phyloP scores from a whole-genome alignment of 2,113 vertebrate species.

The Conger conger region DNA sequence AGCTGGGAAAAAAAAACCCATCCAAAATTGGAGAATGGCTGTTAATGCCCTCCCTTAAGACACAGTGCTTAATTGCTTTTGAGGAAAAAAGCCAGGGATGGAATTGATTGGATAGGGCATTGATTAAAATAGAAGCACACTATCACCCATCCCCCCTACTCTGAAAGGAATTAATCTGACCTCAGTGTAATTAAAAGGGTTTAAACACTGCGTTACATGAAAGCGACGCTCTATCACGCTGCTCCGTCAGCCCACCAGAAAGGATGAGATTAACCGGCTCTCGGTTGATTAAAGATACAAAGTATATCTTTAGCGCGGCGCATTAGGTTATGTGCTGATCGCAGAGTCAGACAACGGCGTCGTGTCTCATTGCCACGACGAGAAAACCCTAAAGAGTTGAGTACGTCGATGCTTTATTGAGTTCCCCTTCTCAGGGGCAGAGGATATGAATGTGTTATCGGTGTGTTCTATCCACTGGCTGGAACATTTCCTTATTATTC shows the following conservation, averaged over 20 bases:
- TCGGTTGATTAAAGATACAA: neutral
- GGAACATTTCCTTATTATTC: neutral
- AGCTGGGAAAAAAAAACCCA: neutral
- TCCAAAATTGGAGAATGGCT: neutral
- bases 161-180: constrained; percentile 4
- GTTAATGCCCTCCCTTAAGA: neutral
- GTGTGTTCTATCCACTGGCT: neutral
- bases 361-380: neutral
- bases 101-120: neutral
- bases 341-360: neutral
- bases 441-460: neutral
- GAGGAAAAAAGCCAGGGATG: neutral
- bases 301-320: neutral
- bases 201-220: constrained; percentile 5
- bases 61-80: constrained; percentile 9
- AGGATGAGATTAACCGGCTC: neutral
- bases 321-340: neutral
- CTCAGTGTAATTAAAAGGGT: constrained; percentile 18
- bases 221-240: neutral
- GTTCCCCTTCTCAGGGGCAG: neutral
- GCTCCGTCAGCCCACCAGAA: neutral
- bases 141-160: neutral
- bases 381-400: neutral
- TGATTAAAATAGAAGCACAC: constrained; percentile 15
- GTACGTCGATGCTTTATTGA: neutral